Conservation (phyloP, 2,113 vertebrate species). For the Empidonax alnorum region DNA sequence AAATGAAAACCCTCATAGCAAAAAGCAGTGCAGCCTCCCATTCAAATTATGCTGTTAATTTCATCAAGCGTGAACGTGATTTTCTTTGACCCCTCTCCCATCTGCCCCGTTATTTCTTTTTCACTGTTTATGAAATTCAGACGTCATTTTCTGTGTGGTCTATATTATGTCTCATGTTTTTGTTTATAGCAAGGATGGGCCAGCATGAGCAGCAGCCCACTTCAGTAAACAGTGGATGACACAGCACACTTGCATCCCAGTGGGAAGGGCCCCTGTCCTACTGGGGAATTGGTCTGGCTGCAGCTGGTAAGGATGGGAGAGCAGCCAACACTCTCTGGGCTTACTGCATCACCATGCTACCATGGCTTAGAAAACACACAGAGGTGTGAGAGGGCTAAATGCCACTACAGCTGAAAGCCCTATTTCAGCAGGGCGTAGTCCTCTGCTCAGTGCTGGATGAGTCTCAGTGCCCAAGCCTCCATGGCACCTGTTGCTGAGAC, state of each 20-base stretch:
- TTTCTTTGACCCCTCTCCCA: not conserved
- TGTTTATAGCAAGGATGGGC: not conserved
- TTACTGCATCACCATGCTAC: not conserved
- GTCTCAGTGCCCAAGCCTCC: fast-evolving
- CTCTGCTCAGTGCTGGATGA: not conserved
- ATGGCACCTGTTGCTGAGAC: fast-evolving
- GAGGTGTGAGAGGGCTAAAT: not conserved
- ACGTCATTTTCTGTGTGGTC: not conserved
- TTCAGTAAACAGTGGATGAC: not conserved
- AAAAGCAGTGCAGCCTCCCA: not conserved
- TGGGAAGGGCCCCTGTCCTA: not conserved
- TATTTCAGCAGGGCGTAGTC: not conserved
- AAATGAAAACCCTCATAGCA: not conserved
- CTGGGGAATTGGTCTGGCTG: not conserved
- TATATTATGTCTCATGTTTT: not conserved
- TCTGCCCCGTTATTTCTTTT: not conserved
- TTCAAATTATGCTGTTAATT: not conserved
- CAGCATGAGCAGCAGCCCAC: not conserved
- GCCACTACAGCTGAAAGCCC: not conserved
- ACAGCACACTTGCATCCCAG: not conserved
- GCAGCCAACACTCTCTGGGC: not conserved
- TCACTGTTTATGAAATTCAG: not conserved
- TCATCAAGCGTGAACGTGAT: not conserved
- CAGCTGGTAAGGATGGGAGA: fast-evolving
- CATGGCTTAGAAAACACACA: not conserved